Evolutionary conservation across 2,888 invertebrate genomes (phyloP).

Genomic region (Lithosia quadra): DNA sequence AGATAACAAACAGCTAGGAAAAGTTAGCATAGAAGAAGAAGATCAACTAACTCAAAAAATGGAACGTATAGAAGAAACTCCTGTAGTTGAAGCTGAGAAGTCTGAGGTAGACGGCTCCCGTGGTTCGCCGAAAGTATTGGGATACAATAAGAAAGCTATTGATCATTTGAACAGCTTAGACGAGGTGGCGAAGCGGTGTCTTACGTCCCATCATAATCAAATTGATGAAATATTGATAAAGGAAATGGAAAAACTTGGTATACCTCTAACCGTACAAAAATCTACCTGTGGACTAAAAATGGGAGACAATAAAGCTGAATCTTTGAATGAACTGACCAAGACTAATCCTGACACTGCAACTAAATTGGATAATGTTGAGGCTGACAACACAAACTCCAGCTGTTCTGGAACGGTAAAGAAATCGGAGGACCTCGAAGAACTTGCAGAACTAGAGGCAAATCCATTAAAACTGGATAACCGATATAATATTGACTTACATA

Average conservation of each 20-base stretch:
- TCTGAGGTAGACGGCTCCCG: constrained; percentile 59
- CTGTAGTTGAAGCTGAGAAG: constrained; percentile 59
- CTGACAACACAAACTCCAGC: not conserved
- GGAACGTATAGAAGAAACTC: constrained; percentile 64
- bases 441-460: not conserved
- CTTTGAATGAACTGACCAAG: not conserved
- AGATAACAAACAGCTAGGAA: not conserved
- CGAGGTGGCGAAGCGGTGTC: constrained; percentile 56
- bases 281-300: not conserved
- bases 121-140: constrained; percentile 56
- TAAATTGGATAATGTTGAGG: not conserved
- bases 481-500: constrained; percentile 9
- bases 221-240: constrained; percentile 58
- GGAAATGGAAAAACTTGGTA: constrained; percentile 55
- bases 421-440: not conserved
- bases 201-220: constrained; percentile 49
- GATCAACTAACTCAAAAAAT: constrained; percentile 65
- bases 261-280: constrained; percentile 10
- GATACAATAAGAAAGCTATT: constrained; percentile 8
- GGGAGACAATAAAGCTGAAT: not conserved
- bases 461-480: constrained; percentile 1
- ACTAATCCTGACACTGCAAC: not conserved
- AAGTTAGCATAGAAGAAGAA: constrained; percentile 53
- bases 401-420: not conserved
- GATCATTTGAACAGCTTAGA: constrained; percentile 35